Evolutionary conservation across 1,140 invertebrate species (phyloP).

Genomic region (Bombus sylvicola): DNA sequence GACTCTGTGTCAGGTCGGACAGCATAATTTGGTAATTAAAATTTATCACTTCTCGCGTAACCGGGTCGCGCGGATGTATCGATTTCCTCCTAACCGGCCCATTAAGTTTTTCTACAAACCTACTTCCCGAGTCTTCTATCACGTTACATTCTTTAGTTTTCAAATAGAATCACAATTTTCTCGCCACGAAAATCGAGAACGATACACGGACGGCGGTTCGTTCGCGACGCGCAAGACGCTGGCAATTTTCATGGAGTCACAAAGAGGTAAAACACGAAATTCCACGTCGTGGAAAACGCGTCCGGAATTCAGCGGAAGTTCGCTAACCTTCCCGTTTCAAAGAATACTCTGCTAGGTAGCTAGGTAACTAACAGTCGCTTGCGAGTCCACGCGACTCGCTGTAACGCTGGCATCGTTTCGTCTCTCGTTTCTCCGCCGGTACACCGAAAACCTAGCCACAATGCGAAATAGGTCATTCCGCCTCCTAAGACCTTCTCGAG

Average conservation of each 20-base stretch:
- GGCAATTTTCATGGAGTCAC: neutral
- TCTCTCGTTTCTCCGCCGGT: neutral
- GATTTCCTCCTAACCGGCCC: neutral
- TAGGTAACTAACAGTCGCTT: neutral
- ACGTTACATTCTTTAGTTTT: too few species aligned
- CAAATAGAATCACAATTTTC: neutral
- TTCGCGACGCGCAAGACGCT: neutral
- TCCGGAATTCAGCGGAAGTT: neutral
- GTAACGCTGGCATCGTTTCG: neutral
- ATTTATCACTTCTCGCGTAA: neutral
- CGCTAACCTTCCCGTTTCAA: neutral
- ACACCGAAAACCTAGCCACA: conserved; percentile 16
- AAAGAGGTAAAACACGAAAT: neutral
- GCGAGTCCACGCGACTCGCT: neutral
- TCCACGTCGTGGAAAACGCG: neutral
- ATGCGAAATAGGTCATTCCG: conserved; percentile 37
- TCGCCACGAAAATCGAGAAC: neutral
- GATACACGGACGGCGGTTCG: neutral
- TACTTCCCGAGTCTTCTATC: neutral
- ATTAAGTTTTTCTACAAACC: neutral
- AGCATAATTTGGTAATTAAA: conserved; percentile 21
- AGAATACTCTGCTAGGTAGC: neutral
- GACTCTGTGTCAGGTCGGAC: too few species aligned
- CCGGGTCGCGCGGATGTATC: neutral
- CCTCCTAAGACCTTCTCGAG: conserved; percentile 3